Conservation (phyloP, 2,113 vertebrate species). For the Vidua macroura region DNA sequence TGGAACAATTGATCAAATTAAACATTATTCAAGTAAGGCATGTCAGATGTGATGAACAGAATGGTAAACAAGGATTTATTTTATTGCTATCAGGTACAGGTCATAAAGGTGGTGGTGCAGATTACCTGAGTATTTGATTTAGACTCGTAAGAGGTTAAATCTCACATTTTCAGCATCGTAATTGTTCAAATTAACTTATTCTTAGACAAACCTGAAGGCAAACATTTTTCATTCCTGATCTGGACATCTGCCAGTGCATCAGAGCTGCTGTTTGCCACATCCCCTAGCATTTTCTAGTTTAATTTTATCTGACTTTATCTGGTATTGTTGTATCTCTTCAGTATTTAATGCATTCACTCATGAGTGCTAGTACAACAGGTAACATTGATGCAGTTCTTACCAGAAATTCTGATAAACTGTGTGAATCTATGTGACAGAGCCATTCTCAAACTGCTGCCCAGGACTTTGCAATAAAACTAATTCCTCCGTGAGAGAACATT, state of each 20-base stretch:
- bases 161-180: background rate
- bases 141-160: background rate
- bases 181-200: background rate
- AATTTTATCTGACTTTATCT: background rate
- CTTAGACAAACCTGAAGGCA: background rate
- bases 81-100: background rate
- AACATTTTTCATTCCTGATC: background rate
- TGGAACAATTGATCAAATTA: background rate
- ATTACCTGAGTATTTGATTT: background rate
- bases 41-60: background rate
- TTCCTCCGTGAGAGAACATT: background rate
- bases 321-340: background rate
- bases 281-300: background rate
- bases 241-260: background rate
- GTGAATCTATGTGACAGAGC: background rate
- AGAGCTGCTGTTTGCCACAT: background rate
- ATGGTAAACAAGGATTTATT: slow-evolving; percentile 22
- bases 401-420: background rate
- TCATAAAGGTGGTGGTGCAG: background rate
- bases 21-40: background rate
- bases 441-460: background rate
- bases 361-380: background rate
- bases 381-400: background rate
- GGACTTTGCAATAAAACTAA: background rate
- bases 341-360: background rate